These are phyloP conservation scores for Mormyrops attenuatus DNA, from an alignment of 2,797 vertebrate species.

Conservation along the genomic window DNA sequence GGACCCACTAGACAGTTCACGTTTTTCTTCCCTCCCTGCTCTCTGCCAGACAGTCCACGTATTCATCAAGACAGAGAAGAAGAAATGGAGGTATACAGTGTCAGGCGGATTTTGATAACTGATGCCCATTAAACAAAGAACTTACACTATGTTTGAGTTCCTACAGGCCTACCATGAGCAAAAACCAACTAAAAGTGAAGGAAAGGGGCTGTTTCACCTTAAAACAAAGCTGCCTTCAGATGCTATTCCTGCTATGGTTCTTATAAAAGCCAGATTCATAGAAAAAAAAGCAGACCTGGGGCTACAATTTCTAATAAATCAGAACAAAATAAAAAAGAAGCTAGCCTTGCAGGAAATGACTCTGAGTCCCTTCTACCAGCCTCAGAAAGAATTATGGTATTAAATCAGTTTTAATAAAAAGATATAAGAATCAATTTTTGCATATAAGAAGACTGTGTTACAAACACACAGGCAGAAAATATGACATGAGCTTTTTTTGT, in stretches of 20 bases:
- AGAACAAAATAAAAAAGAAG: neutral
- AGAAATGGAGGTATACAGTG: neutral
- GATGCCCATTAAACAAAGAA: neutral
- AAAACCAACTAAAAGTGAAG: neutral
- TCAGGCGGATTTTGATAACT: neutral
- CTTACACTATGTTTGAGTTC: neutral
- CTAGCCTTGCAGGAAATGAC: neutral
- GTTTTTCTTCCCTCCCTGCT: neutral
- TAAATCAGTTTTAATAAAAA: conserved; percentile 7
- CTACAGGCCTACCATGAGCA: neutral
- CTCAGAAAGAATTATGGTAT: neutral
- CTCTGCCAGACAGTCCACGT: neutral
- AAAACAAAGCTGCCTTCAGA: conserved; percentile 4
- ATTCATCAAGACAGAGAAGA: neutral
- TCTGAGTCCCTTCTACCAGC: neutral
- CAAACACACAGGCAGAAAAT: neutral
- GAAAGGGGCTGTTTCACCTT: neutral
- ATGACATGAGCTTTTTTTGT: neutral
- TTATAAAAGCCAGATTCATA: neutral
- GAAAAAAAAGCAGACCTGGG: neutral
- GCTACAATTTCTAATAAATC: conserved; percentile 3
- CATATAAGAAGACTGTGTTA: neutral
- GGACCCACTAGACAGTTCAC: neutral
- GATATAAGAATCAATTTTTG: conserved; percentile 1
- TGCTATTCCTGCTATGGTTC: neutral